A percentile compares a stretch with the other conserved stretches of the same genome.
phyloP scores from a whole-genome alignment of 1,140 invertebrate genomes.

The Diplogasteroides magnus region DNA sequence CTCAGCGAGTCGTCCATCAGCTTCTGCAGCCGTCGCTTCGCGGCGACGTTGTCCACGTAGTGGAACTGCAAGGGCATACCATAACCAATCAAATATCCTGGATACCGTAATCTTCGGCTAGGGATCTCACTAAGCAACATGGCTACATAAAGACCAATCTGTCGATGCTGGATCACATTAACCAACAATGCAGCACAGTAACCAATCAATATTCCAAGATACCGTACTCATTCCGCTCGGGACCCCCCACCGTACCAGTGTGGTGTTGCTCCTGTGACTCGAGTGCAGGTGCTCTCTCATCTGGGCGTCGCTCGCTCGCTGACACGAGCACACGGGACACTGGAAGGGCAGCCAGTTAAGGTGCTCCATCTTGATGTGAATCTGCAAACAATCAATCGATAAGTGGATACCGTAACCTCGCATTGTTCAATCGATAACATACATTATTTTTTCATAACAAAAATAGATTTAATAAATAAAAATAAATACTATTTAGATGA shows the following conservation, averaged over 20 bases:
- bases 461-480: too few species aligned
- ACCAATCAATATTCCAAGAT: background rate
- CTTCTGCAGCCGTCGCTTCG: constrained; percentile 17
- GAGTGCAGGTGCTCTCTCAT: constrained; percentile 54
- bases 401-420: background rate
- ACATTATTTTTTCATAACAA: too few species aligned
- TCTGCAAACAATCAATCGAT: constrained; percentile 8
- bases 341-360: constrained; percentile 53
- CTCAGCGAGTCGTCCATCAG: constrained; percentile 21
- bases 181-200: constrained; percentile 1
- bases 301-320: constrained; percentile 47
- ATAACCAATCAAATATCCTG: too few species aligned
- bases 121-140: too few species aligned
- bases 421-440: background rate
- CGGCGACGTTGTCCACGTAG: constrained; percentile 29
- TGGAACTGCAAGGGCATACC: constrained; percentile 22
- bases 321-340: constrained; percentile 40
- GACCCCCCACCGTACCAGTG: constrained; percentile 14
- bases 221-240: background rate
- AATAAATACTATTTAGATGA: background rate
- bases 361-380: constrained; percentile 52
- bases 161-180: too few species aligned
- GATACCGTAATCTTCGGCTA: too few species aligned
- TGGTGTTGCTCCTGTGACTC: constrained; percentile 47
- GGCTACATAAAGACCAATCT: too few species aligned